These are phyloP conservation scores for Hypolimnas misippus DNA, from an alignment of 2,888 invertebrate species.

Conservation along the genomic window DNA sequence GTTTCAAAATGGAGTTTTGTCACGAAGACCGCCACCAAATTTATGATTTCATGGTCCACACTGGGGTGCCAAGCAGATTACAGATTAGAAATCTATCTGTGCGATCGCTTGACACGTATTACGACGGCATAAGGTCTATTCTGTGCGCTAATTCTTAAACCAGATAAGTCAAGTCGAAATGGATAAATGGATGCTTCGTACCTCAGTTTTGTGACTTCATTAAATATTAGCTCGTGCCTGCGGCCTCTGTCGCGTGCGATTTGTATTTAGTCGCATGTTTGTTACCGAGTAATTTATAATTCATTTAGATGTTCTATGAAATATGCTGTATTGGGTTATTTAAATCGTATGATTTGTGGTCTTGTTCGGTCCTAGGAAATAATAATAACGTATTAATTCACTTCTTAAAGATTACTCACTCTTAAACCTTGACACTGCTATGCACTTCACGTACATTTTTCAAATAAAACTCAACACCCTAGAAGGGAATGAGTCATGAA, in stretches of 20 bases:
- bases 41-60: constrained; percentile 53
- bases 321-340: background rate
- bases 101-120: constrained; percentile 27
- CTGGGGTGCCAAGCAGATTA: constrained; percentile 40
- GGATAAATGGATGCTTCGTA: constrained; percentile 24
- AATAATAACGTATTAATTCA: background rate
- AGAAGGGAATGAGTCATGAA: background rate
- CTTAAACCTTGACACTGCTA: too few relatives aligned
- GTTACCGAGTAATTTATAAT: constrained; percentile 7
- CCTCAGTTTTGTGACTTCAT: constrained; percentile 36
- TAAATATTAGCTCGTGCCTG: constrained; percentile 25
- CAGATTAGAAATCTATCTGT: constrained; percentile 33
- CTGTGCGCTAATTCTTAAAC: constrained; percentile 16
- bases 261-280: constrained; percentile 5
- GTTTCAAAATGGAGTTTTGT: constrained; percentile 56
- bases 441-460: background rate
- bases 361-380: background rate
- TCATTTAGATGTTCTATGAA: background rate
- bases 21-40: constrained; percentile 58
- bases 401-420: background rate
- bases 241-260: constrained; percentile 18
- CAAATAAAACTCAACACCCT: too few relatives aligned
- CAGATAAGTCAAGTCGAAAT: constrained; percentile 26
- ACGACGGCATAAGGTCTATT: constrained; percentile 21
- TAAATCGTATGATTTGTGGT: background rate